phyloP scores from a whole-genome alignment of 2,888 invertebrate genomes.

The Drosophila percnosoma region DNA sequence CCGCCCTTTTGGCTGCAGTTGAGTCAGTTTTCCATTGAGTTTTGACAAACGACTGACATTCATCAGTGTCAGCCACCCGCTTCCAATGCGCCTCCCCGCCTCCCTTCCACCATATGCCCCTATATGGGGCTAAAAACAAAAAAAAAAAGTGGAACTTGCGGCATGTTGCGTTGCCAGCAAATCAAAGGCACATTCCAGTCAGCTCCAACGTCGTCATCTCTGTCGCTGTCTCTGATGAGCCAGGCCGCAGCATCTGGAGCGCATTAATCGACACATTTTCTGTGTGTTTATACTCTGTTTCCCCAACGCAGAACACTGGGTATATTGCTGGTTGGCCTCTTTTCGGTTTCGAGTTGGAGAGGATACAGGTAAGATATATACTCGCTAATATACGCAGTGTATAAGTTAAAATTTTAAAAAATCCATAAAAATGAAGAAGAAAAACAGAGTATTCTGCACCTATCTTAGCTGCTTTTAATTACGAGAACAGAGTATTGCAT shows the following conservation, averaged over 20 bases:
- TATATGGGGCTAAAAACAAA: conserved; percentile 36
- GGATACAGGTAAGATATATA: background rate
- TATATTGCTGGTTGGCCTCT: background rate
- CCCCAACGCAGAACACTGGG: background rate
- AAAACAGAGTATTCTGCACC: background rate
- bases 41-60: conserved; percentile 84
- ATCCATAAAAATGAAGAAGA: background rate
- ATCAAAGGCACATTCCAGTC: conserved; percentile 76
- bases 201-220: conserved; percentile 46
- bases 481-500: background rate
- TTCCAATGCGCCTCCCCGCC: conserved; percentile 25
- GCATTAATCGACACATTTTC: conserved; percentile 80
- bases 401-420: background rate
- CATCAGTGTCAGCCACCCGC: conserved; percentile 80
- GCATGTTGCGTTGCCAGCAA: conserved; percentile 63
- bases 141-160: conserved; percentile 37
- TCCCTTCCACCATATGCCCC: conserved; percentile 34
- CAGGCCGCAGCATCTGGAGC: conserved; percentile 71
- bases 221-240: conserved; percentile 38
- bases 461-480: background rate
- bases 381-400: fast-evolving
- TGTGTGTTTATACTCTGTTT: conserved; percentile 21
- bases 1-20: conserved; percentile 17
- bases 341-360: background rate
- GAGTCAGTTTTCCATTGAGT: conserved; percentile 73